Evolutionary conservation across 2,797 vertebrate genomes (phyloP).

Genomic region (Nannoperca obscura): DNA sequence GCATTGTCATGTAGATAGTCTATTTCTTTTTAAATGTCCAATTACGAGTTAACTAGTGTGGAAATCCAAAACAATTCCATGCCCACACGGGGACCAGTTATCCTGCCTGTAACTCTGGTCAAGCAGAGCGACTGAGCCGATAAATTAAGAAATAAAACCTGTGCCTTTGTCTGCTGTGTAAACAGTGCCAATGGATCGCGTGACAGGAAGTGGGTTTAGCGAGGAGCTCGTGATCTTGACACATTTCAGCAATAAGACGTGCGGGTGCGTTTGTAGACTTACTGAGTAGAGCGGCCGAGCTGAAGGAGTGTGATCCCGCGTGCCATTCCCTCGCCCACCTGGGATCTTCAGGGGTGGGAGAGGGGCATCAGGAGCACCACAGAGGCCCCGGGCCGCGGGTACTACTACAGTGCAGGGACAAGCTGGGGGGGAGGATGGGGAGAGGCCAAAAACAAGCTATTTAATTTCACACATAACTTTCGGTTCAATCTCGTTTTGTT

Average conservation of each 20-base stretch:
- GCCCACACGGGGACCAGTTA: neutral
- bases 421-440: slow-evolving; percentile 57
- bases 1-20: no score
- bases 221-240: neutral
- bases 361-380: slow-evolving; percentile 99
- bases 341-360: slow-evolving; percentile 99
- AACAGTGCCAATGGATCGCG: slow-evolving; percentile 10
- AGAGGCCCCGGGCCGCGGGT: slow-evolving; percentile 93
- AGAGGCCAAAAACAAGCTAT: neutral
- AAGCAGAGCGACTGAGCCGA: neutral
- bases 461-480: neutral
- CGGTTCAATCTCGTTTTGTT: no score
- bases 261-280: slow-evolving; percentile 51
- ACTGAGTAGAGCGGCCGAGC: slow-evolving; percentile 88
- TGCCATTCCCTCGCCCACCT: slow-evolving; percentile 99
- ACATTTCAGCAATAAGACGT: neutral
- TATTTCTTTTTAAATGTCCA: neutral
- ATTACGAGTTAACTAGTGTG: neutral
- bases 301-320: slow-evolving; percentile 99
- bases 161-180: neutral
- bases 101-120: neutral
- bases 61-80: neutral
- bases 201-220: slow-evolving; percentile 51
- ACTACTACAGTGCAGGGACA: slow-evolving; percentile 89
- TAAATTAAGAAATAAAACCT: neutral